Conservation (phyloP, 2,113 vertebrate species). For the Ceyx melanurus region DNA sequence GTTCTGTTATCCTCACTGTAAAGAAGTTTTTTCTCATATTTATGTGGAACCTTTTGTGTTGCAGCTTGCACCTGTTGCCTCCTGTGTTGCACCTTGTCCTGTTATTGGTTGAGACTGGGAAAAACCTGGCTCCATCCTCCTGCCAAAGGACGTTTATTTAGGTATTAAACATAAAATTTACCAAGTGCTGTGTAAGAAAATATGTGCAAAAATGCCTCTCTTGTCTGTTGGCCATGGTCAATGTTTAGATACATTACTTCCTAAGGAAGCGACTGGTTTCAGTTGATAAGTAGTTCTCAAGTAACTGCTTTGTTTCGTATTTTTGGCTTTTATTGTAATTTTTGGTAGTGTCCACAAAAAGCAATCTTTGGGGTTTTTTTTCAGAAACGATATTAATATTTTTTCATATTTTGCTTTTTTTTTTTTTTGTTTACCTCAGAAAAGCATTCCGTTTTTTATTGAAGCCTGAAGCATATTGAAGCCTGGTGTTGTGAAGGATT, state of each 20-base stretch:
- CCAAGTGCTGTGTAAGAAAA: neutral
- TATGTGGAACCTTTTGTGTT: too few species aligned
- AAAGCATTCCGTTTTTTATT: neutral
- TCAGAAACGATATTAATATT: neutral
- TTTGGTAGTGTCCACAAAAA: neutral
- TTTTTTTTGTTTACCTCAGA: neutral
- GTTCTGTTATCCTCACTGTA: too few species aligned
- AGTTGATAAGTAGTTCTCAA: slow-evolving; percentile 3
- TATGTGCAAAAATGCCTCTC: neutral
- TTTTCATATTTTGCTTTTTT: neutral
- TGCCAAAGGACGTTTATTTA: neutral
- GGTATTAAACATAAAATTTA: neutral
- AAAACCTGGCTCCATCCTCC: too few species aligned
- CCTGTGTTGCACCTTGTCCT: too few species aligned
- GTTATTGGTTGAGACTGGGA: too few species aligned
- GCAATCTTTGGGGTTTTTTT: neutral
- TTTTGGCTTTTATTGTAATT: neutral
- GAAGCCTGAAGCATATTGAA: neutral
- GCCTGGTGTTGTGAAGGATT: neutral
- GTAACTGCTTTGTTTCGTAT: slow-evolving; percentile 26
- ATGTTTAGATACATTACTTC: neutral
- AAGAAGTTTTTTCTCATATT: too few species aligned
- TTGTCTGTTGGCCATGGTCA: neutral
- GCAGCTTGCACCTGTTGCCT: too few species aligned
- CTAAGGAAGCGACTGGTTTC: slow-evolving; percentile 20